phyloP scores from a whole-genome alignment of 2,797 vertebrate genomes.

The Centropyge bicolor region DNA sequence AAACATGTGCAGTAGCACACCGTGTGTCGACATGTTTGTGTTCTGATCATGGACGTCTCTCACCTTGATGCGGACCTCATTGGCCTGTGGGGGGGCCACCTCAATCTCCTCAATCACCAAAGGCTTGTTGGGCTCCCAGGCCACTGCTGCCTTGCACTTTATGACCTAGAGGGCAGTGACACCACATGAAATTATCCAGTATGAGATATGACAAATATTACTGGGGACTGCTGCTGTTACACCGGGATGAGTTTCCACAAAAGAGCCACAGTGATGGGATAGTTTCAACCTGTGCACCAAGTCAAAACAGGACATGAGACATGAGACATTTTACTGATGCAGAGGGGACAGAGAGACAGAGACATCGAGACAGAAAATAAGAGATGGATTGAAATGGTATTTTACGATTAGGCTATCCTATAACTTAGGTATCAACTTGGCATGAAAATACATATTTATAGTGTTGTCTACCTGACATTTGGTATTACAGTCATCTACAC shows the following conservation, averaged over 20 bases:
- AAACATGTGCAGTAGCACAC: not conserved
- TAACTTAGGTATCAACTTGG: too few relatives aligned
- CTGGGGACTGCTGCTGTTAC: not conserved
- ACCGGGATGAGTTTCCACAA: not conserved
- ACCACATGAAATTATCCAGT: not conserved
- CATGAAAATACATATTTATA: too few relatives aligned
- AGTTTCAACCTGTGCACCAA: not conserved
- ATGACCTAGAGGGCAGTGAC: slow-evolving; percentile 85
- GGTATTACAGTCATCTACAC: too few relatives aligned
- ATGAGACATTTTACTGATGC: too few relatives aligned
- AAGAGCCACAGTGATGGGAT: not conserved
- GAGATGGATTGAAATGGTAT: not conserved
- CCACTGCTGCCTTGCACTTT: slow-evolving; percentile 92
- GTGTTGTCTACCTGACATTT: too few relatives aligned
- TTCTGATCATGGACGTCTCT: slow-evolving; percentile 2
- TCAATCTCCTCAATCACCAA: slow-evolving; percentile 93
- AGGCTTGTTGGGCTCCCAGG: slow-evolving; percentile 89
- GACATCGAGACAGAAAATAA: too few relatives aligned
- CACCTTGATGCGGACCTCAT: slow-evolving; percentile 94
- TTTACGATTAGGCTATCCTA: not conserved
- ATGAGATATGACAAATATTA: not conserved
- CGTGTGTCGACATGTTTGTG: too few relatives aligned
- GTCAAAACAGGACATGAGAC: not conserved
- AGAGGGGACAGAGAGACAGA: too few relatives aligned
- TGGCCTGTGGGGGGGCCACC: slow-evolving; percentile 89